A percentile compares a stretch with the other conserved stretches of the same genome.
Evolutionary conservation across 1,140 invertebrate genomes (phyloP).

Genomic region (Diabrotica undecimpunctata): DNA sequence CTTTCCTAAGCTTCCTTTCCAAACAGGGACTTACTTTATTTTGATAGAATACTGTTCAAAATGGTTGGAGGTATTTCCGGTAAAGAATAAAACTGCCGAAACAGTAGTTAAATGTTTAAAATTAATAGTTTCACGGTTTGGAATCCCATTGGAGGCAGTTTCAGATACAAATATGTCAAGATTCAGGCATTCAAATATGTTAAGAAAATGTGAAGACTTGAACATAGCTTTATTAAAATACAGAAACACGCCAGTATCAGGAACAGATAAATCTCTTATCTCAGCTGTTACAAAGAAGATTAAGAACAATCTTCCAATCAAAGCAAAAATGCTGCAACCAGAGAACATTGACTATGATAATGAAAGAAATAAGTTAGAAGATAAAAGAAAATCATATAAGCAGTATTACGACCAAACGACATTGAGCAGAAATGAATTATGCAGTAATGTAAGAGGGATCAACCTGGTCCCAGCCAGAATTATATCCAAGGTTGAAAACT

Average conservation of each 20-base stretch:
- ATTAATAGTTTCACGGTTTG: no score
- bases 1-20: no score
- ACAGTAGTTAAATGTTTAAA: no score
- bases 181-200: no score
- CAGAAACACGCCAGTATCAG: neutral
- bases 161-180: no score
- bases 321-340: neutral
- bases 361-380: no score
- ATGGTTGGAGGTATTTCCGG: no score
- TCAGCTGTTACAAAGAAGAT: neutral
- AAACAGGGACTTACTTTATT: no score
- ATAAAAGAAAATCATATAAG: neutral
- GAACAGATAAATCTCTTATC: neutral
- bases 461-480: neutral
- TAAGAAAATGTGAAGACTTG: neutral
- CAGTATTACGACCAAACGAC: neutral
- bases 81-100: no score
- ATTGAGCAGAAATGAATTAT: neutral
- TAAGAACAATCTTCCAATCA: neutral
- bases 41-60: no score
- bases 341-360: neutral
- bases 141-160: no score
- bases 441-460: neutral
- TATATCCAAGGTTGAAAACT: neutral
- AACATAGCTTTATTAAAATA: neutral